Percentiles rank a stretch among this genome's conserved stretches.
phyloP scores from a whole-genome alignment of 1,140 invertebrate species.

The Semibalanus balanoides region DNA sequence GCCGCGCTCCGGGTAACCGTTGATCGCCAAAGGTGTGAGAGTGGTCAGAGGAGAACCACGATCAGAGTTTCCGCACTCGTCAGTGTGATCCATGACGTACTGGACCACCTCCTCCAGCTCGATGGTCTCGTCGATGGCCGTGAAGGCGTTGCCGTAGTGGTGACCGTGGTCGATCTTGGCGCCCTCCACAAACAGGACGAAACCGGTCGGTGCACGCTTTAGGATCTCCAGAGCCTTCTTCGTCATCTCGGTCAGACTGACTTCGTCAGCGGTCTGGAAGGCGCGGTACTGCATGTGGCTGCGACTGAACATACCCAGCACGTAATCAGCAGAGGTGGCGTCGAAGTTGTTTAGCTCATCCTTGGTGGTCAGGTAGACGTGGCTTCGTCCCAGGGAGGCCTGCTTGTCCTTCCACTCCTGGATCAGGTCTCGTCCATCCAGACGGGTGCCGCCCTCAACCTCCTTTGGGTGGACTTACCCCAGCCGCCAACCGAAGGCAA shows the following conservation, averaged over 20 bases:
- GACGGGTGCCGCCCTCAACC: conserved; percentile 21
- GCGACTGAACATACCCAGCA: conserved; percentile 39
- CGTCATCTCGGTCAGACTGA: conserved; percentile 23
- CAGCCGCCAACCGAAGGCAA: conserved; percentile 57
- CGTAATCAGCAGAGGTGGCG: conserved; percentile 45
- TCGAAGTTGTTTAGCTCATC: conserved; percentile 45
- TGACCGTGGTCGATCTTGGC: conserved; percentile 17
- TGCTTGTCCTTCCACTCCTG: conserved; percentile 14
- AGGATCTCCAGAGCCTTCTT: conserved; percentile 22
- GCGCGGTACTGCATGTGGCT: conserved; percentile 20
- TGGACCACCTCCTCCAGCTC: conserved; percentile 4
- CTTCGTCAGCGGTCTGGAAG: conserved; percentile 16
- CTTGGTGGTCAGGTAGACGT: conserved; percentile 47
- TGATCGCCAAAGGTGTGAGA: conserved; percentile 58
- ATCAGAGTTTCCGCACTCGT: conserved; percentile 47
- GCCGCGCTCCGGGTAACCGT: conserved; percentile 54
- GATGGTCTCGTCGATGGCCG: conserved; percentile 14
- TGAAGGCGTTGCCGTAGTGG: conserved; percentile 16
- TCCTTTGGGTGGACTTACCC: conserved; percentile 48
- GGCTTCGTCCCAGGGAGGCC: conserved; percentile 30
- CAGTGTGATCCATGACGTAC: conserved; percentile 8
- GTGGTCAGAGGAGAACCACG: conserved; percentile 64
- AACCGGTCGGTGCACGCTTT: conserved; percentile 20
- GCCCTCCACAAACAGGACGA: conserved; percentile 26
- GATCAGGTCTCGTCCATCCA: conserved; percentile 32